Evolutionary conservation across 1,140 invertebrate species (phyloP).

Genomic region (Apis cerana): DNA sequence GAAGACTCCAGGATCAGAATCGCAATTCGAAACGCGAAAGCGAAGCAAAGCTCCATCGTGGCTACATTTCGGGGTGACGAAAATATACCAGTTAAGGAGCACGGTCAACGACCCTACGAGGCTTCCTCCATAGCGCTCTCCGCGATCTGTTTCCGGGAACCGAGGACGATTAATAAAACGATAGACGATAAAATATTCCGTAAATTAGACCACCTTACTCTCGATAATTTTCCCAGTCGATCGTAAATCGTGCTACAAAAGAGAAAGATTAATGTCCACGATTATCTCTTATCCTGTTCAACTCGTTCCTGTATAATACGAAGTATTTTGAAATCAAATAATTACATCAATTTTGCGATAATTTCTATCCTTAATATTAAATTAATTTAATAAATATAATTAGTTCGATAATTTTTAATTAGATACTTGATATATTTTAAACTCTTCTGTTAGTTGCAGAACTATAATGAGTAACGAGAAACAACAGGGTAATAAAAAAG

Average conservation of each 20-base stretch:
- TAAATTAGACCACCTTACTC: slow-evolving; percentile 35
- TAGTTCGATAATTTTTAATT: too few species aligned
- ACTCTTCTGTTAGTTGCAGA: too few species aligned
- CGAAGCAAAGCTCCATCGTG: slow-evolving; percentile 15
- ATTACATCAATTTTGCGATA: background rate
- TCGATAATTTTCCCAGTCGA: slow-evolving; percentile 13
- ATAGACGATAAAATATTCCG: background rate
- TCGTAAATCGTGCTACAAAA: slow-evolving; percentile 9
- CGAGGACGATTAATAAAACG: slow-evolving; percentile 49
- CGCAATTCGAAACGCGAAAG: slow-evolving; percentile 14
- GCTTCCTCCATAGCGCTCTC: slow-evolving; percentile 44
- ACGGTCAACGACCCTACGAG: slow-evolving; percentile 58
- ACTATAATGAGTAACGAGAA: too few species aligned
- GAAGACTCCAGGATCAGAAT: background rate
- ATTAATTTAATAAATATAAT: background rate
- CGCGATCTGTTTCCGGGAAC: slow-evolving; percentile 55
- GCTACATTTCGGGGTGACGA: slow-evolving; percentile 54
- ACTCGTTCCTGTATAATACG: background rate
- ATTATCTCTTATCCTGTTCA: background rate
- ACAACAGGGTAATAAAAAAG: too few species aligned
- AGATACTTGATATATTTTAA: too few species aligned
- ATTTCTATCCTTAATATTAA: background rate
- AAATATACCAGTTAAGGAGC: slow-evolving; percentile 66
- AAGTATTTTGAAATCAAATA: background rate
- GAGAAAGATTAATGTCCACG: background rate